Base-by-base conservation (phyloP, 1,140 invertebrate species). In the Tetragnatha versicolor region DNA sequence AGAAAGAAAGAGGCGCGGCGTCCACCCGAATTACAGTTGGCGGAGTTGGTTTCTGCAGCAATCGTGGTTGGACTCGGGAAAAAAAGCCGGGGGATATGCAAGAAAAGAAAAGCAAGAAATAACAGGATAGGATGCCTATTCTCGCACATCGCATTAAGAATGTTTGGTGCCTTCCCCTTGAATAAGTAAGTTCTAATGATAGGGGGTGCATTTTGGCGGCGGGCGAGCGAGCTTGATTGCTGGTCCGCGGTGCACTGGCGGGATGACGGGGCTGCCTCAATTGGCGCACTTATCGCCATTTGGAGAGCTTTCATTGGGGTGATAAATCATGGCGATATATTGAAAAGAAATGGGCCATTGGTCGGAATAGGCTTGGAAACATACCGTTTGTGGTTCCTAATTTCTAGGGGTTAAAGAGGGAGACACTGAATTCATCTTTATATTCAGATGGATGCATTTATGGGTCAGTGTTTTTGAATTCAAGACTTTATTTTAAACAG, bases 151-250 rank as follows among this genome's bases (percentile, higher is more conserved):
- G 65, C 76, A 79, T 69, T 69, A 79, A 65, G 76, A 79, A 79
- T 79, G 76, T 79, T 79, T 47, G 63, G 63, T 39, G 51, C 76
- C 76, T 79, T 79, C 65, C 76, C 63, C 76, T 60, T 79, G 76
- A 69, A 79, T 79, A 79, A 79, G 51, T 60, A 79, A 79, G 65
- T 35, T 42, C 53, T 79, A 79, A 79, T 79, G 76, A 79, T 79
- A 79, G 76, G 76, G 76, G 63, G 76, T 79, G 53, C 31, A 9
- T 37, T 35, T 17, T 17, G 27, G 61, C 53, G 61, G 73, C 45
- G 60, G 72, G 47, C 39, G 66, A 39, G 20, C 29, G 29, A 77
- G 73, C 60, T 77, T 77, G 60, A 65, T 65, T 65, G 73, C 73
- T 37, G 55, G n/a, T 33, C 53, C 33, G 55, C 37, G 37, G 47